Percentiles rank a stretch among this genome's conserved stretches.
phyloP scores from a whole-genome alignment of 53 echinoderm and acorn worm species.

The Astropecten irregularis region DNA sequence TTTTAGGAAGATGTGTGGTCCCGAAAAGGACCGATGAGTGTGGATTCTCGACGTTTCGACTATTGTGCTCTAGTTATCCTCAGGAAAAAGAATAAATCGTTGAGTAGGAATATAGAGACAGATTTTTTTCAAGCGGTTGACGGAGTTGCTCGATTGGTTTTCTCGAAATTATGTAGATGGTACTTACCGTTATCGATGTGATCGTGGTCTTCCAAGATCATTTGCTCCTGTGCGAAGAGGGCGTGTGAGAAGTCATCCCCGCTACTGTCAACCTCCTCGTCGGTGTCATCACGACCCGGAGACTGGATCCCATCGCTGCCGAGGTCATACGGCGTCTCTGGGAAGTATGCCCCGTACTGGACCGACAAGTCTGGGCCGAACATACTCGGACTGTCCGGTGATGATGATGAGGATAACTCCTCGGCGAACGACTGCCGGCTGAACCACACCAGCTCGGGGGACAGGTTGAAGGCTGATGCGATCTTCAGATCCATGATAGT shows the following conservation, averaged over 20 bases:
- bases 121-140: too few species aligned
- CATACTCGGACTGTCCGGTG: background rate
- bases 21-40: too few species aligned
- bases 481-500: constrained; percentile 40
- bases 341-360: background rate
- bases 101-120: too few species aligned
- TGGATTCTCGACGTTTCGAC: too few species aligned
- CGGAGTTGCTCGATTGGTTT: too few species aligned
- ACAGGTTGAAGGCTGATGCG: background rate
- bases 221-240: background rate
- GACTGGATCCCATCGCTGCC: background rate
- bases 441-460: constrained; percentile 27
- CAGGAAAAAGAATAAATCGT: too few species aligned
- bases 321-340: background rate
- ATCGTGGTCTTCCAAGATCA: background rate
- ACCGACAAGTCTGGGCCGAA: background rate
- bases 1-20: too few species aligned
- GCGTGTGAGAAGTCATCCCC: too few species aligned
- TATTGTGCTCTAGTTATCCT: too few species aligned
- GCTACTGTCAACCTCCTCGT: background rate
- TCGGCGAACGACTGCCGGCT: constrained; percentile 30
- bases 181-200: background rate
- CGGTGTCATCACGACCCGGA: background rate
- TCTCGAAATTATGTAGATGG: too few species aligned
- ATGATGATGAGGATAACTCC: background rate